These are phyloP conservation scores for Progne subis DNA, from an alignment of 2,113 vertebrate genomes.

Conservation along the genomic window DNA sequence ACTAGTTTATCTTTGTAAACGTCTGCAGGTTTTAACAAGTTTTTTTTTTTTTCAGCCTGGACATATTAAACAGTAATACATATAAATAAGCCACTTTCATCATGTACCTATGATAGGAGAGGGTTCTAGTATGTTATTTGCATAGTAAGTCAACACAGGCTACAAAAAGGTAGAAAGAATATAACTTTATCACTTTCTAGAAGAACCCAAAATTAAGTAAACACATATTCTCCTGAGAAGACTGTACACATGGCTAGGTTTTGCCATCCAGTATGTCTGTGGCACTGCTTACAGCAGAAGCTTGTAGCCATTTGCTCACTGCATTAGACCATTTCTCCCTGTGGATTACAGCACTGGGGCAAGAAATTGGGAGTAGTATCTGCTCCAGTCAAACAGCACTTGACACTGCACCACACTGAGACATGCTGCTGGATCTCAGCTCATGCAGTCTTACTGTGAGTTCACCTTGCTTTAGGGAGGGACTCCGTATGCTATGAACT, in stretches of 20 bases:
- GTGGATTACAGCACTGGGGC: accelerated
- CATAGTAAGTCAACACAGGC: background rate
- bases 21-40: background rate
- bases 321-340: background rate
- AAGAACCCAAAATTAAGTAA: background rate
- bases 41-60: background rate
- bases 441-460: background rate
- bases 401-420: background rate
- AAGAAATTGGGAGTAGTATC: background rate
- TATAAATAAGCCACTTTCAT: background rate
- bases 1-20: background rate
- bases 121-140: background rate
- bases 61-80: background rate
- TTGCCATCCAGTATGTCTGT: background rate
- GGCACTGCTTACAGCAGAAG: background rate
- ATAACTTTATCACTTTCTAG: background rate
- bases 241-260: background rate
- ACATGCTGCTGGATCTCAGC: background rate
- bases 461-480: background rate
- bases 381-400: background rate
- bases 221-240: background rate
- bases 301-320: background rate
- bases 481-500: background rate
- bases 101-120: background rate
- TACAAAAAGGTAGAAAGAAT: background rate